phyloP scores from a whole-genome alignment of 2,888 invertebrate species.

The Euplexia lucipara region DNA sequence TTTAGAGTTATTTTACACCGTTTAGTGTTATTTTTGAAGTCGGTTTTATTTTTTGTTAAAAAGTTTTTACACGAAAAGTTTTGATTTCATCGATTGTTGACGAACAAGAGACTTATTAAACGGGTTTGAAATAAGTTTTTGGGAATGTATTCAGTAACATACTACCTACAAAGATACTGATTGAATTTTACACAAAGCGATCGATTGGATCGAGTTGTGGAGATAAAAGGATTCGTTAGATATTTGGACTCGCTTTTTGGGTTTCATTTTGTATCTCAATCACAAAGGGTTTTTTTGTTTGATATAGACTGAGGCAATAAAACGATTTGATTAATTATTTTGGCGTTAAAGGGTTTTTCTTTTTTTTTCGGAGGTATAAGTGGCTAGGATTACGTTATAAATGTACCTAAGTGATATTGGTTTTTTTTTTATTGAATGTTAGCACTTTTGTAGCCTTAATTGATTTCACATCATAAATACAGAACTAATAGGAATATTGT shows the following conservation, averaged over 20 bases:
- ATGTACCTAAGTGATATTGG: constrained; percentile 1
- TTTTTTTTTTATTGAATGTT: not conserved
- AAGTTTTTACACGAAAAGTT: not conserved
- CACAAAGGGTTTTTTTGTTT: constrained; percentile 38
- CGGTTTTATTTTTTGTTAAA: not conserved
- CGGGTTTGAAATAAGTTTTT: not conserved
- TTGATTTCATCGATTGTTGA: not conserved
- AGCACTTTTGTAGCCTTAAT: not conserved
- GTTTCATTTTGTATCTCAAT: constrained; percentile 43
- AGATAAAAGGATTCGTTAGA: constrained; percentile 43
- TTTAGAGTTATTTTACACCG: no score
- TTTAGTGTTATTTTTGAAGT: no score
- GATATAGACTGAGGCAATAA: constrained; percentile 24
- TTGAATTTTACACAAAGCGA: constrained; percentile 15
- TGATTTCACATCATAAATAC: not conserved
- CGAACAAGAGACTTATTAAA: not conserved
- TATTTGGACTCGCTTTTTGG: constrained; percentile 37
- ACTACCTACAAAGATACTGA: constrained; percentile 12
- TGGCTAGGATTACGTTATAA: not conserved
- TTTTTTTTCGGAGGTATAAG: constrained; percentile 1
- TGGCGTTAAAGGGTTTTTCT: constrained; percentile 6
- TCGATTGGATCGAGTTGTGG: constrained; percentile 11
- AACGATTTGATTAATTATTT: constrained; percentile 46
- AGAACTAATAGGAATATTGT: no score
- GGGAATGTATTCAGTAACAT: constrained; percentile 9